Base-by-base conservation (phyloP, 2,888 invertebrate species). In the Myopa testacea region DNA sequence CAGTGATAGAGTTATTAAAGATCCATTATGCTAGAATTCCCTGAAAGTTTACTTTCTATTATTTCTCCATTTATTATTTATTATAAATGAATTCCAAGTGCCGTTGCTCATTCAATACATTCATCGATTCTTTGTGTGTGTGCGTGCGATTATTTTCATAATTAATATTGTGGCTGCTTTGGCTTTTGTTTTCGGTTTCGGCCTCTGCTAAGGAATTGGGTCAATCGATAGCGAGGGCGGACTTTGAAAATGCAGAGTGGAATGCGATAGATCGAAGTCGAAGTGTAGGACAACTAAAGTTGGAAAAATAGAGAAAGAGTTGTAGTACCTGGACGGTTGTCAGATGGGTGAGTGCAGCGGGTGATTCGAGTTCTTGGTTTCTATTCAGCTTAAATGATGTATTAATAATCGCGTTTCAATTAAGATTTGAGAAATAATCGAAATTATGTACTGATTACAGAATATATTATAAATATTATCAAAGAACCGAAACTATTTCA, bases 81-180 rank as follows among this genome's bases (percentile, higher is more conserved):
- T 85, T 82, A 85, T 82, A 85, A 85, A 84, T 83, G 84, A 82
- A 81, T 84, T 75, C 55, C 38, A 8, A 37, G 65, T 70, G 12
- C 55, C 14, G 12, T 65, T 38, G 34, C 37, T 19, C 58, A 14
- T 16, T 45, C 45, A 45, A 45, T 45, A 45, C 6, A 45, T 26
- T 26, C 26, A 45, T 45, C 45, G 45, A 6, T 10, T 45, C 45
- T 45, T 45, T 45, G 45, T 26, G 26, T 26, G 50, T 14, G 26
- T 70, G 50, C 52, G 52, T 70, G 50, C 52, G 69, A 26, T 52
- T 70, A 70, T 70, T 72, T 72, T 60, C 73, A 62, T 62, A 50
- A 73, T 73, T 73, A 73, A 73, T 73, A 73, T 63, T 73, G 45
- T 63, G 45, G 62, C 73, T 40, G 8, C 62, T 26, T 40, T 73